These are phyloP conservation scores for Chiloscyllium punctatum DNA, from an alignment of 2,797 vertebrate species.

Conservation along the genomic window DNA sequence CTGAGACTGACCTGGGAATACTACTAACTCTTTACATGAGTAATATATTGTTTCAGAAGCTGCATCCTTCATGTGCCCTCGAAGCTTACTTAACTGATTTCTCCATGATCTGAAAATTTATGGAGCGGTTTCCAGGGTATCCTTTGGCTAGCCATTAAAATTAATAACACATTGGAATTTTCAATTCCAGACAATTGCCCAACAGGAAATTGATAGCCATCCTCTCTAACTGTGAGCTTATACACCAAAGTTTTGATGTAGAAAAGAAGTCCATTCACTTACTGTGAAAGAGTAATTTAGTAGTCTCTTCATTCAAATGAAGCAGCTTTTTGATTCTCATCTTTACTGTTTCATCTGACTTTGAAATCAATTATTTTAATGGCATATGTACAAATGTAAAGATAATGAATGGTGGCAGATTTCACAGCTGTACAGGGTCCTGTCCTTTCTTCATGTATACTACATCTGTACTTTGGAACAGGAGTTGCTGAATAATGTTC, in stretches of 20 bases:
- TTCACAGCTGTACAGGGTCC: background rate
- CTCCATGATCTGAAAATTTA: slow-evolving; percentile 24
- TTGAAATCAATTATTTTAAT: background rate
- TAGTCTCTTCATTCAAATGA: slow-evolving; percentile 9
- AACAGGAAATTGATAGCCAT: slow-evolving; percentile 17
- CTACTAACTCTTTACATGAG: background rate
- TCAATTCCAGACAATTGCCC: background rate
- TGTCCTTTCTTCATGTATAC: background rate
- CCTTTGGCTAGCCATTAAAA: slow-evolving; percentile 29
- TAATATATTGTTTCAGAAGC: slow-evolving; percentile 12
- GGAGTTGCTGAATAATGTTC: background rate
- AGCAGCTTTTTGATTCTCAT: background rate
- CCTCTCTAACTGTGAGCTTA: background rate
- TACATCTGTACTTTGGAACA: background rate
- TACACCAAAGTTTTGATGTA: slow-evolving; percentile 5
- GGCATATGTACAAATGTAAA: background rate
- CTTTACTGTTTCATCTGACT: background rate
- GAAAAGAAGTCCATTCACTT: background rate
- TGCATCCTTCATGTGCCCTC: background rate
- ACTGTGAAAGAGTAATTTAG: background rate
- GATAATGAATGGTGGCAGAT: background rate
- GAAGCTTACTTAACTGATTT: slow-evolving; percentile 2
- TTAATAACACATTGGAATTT: slow-evolving; percentile 33
- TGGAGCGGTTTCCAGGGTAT: background rate
- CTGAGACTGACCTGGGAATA: background rate